Evolutionary conservation across 2,888 invertebrate species (phyloP).

Genomic region (Aradus depressus): DNA sequence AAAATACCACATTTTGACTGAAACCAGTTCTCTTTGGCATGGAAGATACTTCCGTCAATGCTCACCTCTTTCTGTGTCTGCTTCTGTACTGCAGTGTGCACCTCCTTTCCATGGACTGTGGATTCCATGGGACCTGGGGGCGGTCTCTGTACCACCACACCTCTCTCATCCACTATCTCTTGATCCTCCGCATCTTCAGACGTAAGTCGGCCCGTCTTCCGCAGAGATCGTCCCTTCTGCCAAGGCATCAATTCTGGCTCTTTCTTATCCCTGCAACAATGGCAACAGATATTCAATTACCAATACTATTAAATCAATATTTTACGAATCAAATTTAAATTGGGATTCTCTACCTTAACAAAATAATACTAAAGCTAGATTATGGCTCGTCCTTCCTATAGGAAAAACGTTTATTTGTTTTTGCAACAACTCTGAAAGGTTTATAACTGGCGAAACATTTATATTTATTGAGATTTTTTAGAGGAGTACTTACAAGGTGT

Average conservation of each 20-base stretch:
- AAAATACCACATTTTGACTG: too few species aligned
- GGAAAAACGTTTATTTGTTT: too few species aligned
- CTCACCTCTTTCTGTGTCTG: conserved; percentile 71
- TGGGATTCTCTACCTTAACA: neutral
- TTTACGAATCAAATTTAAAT: neutral
- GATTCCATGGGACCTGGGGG: conserved; percentile 69
- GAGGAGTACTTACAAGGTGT: conserved; percentile 59
- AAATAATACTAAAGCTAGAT: too few species aligned
- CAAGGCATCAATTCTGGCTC: conserved; percentile 33
- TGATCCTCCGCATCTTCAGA: conserved; percentile 6
- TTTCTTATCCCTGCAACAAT: conserved; percentile 23
- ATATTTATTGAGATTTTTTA: too few species aligned
- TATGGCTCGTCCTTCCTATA: too few species aligned
- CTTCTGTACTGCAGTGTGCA: conserved; percentile 75
- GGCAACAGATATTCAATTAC: neutral
- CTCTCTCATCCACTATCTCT: conserved; percentile 39
- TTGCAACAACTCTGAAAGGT: too few species aligned
- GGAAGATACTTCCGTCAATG: too few species aligned
- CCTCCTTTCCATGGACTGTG: conserved; percentile 76
- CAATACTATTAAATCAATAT: neutral
- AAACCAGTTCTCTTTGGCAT: too few species aligned
- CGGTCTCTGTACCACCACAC: conserved; percentile 28
- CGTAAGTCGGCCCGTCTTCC: conserved; percentile 20
- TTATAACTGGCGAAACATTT: too few species aligned
- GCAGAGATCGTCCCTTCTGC: conserved; percentile 30